A percentile compares a stretch with the other conserved stretches of the same genome.
Conservation (phyloP, 2,113 vertebrate genomes). For the Typhlomys cinereus region DNA sequence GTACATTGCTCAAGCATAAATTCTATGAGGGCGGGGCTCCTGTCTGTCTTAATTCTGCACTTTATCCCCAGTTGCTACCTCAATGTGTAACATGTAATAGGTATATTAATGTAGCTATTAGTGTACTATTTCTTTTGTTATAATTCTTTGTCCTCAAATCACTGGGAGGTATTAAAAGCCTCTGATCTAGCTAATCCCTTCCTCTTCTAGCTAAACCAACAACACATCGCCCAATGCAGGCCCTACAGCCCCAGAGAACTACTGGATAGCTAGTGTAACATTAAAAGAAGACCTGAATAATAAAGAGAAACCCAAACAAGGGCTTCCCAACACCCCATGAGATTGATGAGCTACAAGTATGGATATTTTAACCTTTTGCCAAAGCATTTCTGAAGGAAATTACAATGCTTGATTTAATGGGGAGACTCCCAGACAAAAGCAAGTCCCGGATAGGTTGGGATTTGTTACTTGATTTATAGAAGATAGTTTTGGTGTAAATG, state of each 20-base stretch:
- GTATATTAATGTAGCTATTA: neutral
- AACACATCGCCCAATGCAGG: neutral
- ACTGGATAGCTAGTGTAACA: neutral
- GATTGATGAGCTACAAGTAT: slow-evolving; percentile 54
- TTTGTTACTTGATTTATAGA: slow-evolving; percentile 73
- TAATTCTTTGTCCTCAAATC: neutral
- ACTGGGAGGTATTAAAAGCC: neutral
- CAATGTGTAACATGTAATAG: neutral
- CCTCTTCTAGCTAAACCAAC: too few relatives aligned
- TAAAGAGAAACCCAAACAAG: slow-evolving; percentile 11
- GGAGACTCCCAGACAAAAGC: slow-evolving; percentile 48
- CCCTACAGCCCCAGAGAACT: neutral
- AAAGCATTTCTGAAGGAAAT: slow-evolving; percentile 76
- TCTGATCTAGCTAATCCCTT: slow-evolving; percentile 1
- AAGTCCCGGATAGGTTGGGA: slow-evolving; percentile 42
- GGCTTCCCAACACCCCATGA: neutral
- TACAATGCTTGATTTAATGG: slow-evolving; percentile 72
- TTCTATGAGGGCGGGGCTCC: neutral
- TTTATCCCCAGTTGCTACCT: neutral
- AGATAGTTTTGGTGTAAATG: slow-evolving; percentile 73
- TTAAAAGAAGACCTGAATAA: neutral
- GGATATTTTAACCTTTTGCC: slow-evolving; percentile 77
- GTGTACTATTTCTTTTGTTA: neutral
- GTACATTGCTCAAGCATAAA: neutral
- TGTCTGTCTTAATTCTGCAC: neutral